These are phyloP conservation scores for Drosophila navojoa DNA, from an alignment of 1,140 invertebrate genomes.

Conservation along the genomic window DNA sequence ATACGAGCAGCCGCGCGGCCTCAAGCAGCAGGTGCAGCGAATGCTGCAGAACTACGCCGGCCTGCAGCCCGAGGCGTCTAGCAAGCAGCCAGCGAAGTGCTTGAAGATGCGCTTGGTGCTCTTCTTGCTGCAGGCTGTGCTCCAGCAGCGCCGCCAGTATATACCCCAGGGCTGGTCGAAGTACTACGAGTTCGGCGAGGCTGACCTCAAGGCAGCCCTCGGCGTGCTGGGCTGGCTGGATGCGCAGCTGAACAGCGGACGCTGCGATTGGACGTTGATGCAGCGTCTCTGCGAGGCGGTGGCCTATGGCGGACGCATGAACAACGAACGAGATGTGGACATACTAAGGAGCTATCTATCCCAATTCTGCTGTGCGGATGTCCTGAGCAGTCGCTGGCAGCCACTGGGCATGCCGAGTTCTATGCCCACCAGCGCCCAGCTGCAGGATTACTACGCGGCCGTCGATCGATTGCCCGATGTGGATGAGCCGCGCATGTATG, in stretches of 20 bases:
- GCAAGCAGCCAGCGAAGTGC: slow-evolving; percentile 65
- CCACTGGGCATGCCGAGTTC: slow-evolving; percentile 85
- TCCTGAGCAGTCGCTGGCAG: slow-evolving; percentile 86
- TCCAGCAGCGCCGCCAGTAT: slow-evolving; percentile 94
- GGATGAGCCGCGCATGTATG: slow-evolving; percentile 90
- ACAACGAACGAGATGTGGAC: slow-evolving; percentile 91
- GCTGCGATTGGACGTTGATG: slow-evolving; percentile 90
- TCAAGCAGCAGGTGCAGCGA: slow-evolving; percentile 86
- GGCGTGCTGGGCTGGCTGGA: slow-evolving; percentile 88
- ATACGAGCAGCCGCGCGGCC: slow-evolving; percentile 91
- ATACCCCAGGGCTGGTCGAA: slow-evolving; percentile 93
- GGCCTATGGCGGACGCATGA: slow-evolving; percentile 95
- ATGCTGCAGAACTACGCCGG: slow-evolving; percentile 83
- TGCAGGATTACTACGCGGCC: slow-evolving; percentile 87
- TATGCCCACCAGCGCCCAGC: slow-evolving; percentile 85
- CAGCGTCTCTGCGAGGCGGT: slow-evolving; percentile 92
- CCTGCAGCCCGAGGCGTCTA: slow-evolving; percentile 32
- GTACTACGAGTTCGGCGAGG: slow-evolving; percentile 95
- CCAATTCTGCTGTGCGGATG: slow-evolving; percentile 88
- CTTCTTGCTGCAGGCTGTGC: slow-evolving; percentile 88
- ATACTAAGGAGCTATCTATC: slow-evolving; percentile 90
- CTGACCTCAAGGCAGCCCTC: slow-evolving; percentile 91
- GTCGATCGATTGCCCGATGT: slow-evolving; percentile 88
- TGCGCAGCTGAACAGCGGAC: slow-evolving; percentile 48
- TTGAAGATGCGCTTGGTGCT: slow-evolving; percentile 81